Evolutionary conservation across 2,113 vertebrate genomes (phyloP), one percentile per base, ranked within the genome.

Genomic region (Raphicerus campestris): DNA sequence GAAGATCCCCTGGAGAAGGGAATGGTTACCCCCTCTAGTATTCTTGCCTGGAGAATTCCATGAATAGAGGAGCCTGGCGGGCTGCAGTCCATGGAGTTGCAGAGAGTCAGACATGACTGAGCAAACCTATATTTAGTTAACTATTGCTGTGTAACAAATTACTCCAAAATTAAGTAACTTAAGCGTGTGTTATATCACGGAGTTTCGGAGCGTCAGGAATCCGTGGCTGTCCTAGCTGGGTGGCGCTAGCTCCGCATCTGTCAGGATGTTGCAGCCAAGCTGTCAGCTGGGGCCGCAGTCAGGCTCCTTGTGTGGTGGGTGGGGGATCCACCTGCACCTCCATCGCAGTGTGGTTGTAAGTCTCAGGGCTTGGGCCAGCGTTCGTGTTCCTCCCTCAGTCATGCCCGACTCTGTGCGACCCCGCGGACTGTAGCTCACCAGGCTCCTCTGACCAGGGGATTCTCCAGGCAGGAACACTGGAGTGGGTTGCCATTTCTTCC

Each of bases 381-480:
- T 20, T 66, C 9, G 0, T 5, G 19, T 35, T 35, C n/a, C 0
- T 70, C n/a, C 19, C 9, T 35, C 63, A 70, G 63, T 35, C 9
- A 2, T 70, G 19, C 35, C 19, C 0, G 1, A 39, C n/a, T 22
- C 19, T 39, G 11, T 39, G 66, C 2, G 5, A 35, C 19, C n/a
- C 66, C 5, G 2, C 0, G 19, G 19, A 70, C 66, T 70, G n/a
- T 22, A 39, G 66, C 66, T 13, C 66, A 11, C n/a, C 66, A 22
- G 19, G 10, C n/a, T 70, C 66, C 66, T 39, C n/a, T 39, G n/a
- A 6, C n/a, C 66, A 22, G 3, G n/a, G n/a, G 66, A 22, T 22
- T 70, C 66, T 70, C n/a, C 66, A 70, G 9, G n/a, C n/a, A 39
- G n/a, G n/a, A 39, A 39, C 6, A 5, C 66, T 70, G n/a, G n/a